These are phyloP conservation scores for Caenorhabditis becei DNA, from an alignment of 2,888 invertebrate genomes.

Conservation along the genomic window DNA sequence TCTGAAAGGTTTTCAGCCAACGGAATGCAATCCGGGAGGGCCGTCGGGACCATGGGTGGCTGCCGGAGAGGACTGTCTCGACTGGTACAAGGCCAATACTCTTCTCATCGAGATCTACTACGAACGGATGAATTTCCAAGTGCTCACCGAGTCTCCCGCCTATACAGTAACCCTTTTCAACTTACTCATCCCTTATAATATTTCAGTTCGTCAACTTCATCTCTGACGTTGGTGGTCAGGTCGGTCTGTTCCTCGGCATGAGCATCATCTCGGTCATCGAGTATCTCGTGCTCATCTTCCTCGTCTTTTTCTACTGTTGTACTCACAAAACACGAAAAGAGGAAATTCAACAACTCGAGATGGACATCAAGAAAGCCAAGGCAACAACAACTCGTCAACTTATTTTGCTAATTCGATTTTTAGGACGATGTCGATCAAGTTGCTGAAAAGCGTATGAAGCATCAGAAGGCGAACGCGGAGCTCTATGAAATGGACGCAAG, in stretches of 20 bases:
- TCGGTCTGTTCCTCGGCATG: constrained; percentile 82
- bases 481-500: constrained; percentile 30
- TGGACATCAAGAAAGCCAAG: constrained; percentile 57
- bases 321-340: constrained; percentile 66
- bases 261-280: constrained; percentile 72
- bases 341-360: constrained; percentile 64
- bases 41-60: constrained; percentile 56
- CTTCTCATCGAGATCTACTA: constrained; percentile 82
- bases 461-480: constrained; percentile 49
- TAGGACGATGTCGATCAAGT: constrained; percentile 47
- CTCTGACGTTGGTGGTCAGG: constrained; percentile 82
- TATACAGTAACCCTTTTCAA: constrained; percentile 71
- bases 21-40: constrained; percentile 70
- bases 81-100: constrained; percentile 80
- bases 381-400: constrained; percentile 4
- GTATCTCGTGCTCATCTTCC: constrained; percentile 62
- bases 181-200: background rate
- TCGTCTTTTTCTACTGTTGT: constrained; percentile 65
- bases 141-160: constrained; percentile 74
- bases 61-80: constrained; percentile 35
- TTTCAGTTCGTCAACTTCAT: constrained; percentile 82
- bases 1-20: constrained; percentile 69
- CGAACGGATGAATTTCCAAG: constrained; percentile 82
- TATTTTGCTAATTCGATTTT: background rate
- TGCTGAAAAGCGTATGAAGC: constrained; percentile 43